Base-by-base conservation (phyloP, 2,888 invertebrate species). In the Hirtodrosophila duncani region DNA sequence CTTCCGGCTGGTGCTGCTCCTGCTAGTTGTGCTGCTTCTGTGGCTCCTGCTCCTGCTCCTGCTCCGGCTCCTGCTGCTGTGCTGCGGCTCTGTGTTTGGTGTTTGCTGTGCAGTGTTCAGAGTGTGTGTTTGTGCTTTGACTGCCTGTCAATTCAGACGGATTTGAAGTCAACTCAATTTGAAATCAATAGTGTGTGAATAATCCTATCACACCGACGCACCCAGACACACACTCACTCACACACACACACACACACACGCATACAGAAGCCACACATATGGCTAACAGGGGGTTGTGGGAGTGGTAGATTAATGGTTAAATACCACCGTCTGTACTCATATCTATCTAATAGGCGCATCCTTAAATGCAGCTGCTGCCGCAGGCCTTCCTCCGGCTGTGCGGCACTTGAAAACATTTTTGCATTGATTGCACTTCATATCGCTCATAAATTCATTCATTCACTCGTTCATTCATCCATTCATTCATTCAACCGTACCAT, bases 121-220 rank as follows among this genome's bases (percentile, higher is more conserved):
- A 23, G 23, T n/a, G 18, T 26, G 38, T 60, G 61, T 45, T 70
- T 67, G 68, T 72, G 77, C 44, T 62, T 67, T 57, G 42, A 30
- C 55, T 70, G 70, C 68, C 67, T 84, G 84, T 83, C 84, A 84
- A 84, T 84, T 71, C 66, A 81, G 83, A 82, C 81, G 81, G 82
- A 84, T 81, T 84, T 84, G 83, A 71, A 82, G 82, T 80, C 84
- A 84, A 85, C 86, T 85, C 86, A 85, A 85, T 85, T 86, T 84
- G 85, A 86, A 86, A 85, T 85, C 85, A 85, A 85, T 85, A 85
- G 86, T 83, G 85, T 85, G 86, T 85, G 83, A 83, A 83, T 85
- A 86, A 85, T 85, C 82, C 83, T 74, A 79, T 82, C 82, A 81
- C 69, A 69, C 69, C 63, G 52, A 62, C 60, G 49, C 56, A 57